Evolutionary conservation across 2,113 vertebrate species (phyloP).

Genomic region (Calyptomena viridis): DNA sequence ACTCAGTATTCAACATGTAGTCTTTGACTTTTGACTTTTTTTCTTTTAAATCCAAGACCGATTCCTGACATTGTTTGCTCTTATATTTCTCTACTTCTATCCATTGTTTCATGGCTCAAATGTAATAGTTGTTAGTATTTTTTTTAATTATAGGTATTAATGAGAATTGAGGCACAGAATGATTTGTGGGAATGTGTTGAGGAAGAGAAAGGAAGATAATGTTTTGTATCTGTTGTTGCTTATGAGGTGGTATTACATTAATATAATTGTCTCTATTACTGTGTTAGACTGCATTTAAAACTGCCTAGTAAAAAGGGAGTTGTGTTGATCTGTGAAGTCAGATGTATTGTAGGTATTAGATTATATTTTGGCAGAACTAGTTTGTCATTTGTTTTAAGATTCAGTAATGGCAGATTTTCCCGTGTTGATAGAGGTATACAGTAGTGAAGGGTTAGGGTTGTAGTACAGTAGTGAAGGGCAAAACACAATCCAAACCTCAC

Average conservation of each 20-base stretch:
- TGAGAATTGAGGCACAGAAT: not conserved
- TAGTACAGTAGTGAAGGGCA: not conserved
- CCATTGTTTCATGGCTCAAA: not conserved
- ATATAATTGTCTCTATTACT: fast-evolving
- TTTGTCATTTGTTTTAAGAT: not conserved
- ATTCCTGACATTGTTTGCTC: not conserved
- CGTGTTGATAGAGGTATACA: not conserved
- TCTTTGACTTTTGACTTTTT: not conserved
- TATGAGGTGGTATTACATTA: not conserved
- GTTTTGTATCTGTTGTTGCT: not conserved
- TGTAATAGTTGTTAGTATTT: not conserved
- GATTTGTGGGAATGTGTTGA: not conserved
- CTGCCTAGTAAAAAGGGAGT: not conserved
- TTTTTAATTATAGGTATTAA: not conserved
- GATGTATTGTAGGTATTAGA: not conserved
- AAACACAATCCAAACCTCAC: not conserved
- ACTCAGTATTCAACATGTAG: not conserved
- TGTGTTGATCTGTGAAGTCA: not conserved
- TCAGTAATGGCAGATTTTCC: not conserved
- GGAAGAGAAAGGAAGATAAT: not conserved
- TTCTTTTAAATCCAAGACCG: not conserved
- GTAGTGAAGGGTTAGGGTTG: too few relatives aligned
- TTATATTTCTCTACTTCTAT: not conserved
- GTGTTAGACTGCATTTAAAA: not conserved
- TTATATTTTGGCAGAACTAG: not conserved